Percentiles rank a stretch among this genome's conserved stretches.
These are phyloP conservation scores for Papilio helenus DNA, from an alignment of 1,140 invertebrate genomes.

Conservation along the genomic window DNA sequence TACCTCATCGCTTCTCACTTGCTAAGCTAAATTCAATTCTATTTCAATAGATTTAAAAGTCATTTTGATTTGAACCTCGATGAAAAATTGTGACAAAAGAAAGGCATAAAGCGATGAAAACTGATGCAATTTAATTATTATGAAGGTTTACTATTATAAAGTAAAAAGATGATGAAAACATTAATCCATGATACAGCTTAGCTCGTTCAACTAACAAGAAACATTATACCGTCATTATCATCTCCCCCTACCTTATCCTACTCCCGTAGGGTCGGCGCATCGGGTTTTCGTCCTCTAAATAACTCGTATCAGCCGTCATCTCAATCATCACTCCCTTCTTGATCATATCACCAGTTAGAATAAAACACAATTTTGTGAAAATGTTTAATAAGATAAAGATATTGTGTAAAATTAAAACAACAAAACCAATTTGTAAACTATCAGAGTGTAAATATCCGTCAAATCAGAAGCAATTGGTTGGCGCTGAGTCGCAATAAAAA, in stretches of 20 bases:
- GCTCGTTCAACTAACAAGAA: too few relatives aligned
- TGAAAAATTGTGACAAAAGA: neutral
- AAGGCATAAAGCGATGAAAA: neutral
- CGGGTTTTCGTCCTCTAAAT: too few relatives aligned
- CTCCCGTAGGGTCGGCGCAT: too few relatives aligned
- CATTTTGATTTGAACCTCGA: neutral
- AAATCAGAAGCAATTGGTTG: constrained; percentile 24
- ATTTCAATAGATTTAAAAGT: neutral
- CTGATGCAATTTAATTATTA: neutral
- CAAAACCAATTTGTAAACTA: neutral
- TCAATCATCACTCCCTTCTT: too few relatives aligned
- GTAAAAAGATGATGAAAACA: too few relatives aligned
- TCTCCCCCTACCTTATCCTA: too few relatives aligned
- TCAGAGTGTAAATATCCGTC: neutral
- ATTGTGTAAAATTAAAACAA: neutral
- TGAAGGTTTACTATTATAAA: neutral
- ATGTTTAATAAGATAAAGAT: neutral
- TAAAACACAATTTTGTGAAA: neutral
- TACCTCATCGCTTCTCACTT: constrained; percentile 33
- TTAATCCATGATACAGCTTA: too few relatives aligned
- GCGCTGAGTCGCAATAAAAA: constrained; percentile 36
- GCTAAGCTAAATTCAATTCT: neutral
- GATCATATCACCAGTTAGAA: too few relatives aligned
- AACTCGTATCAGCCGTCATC: too few relatives aligned
- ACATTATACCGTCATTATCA: too few relatives aligned